Evolutionary conservation across 2,113 vertebrate genomes (phyloP), one percentile per base, ranked within the genome.

Genomic region (Phocoena phocoena): DNA sequence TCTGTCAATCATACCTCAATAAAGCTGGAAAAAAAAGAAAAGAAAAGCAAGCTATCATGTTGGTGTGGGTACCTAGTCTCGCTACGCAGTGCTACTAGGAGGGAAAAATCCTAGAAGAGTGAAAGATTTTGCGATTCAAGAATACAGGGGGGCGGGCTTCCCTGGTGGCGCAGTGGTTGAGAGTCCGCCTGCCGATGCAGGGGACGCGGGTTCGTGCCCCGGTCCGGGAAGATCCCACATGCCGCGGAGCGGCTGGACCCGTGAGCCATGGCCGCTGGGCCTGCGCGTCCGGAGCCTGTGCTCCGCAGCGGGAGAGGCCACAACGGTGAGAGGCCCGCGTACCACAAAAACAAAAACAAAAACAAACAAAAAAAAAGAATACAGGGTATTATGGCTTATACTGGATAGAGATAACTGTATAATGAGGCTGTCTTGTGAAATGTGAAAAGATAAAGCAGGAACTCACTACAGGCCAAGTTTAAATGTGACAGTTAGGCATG

Each of bases 401-500:
- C 1, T 20, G 26, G 55, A 77, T 73, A 77, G 80, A 76, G 67
- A 31, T 47, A 80, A 31, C 53, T 71, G 38, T 33, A 28, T 41
- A 81, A n/a, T 38, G 14, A 84, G 88, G 18, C 20, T 95, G 44
- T 38, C 0, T 1, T 31, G 17, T 41, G 33, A 55, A 65, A 65
- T 47, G 74, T 44, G 33, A 77, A 62, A 87, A 77, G 63, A 38
- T 67, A 91, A 77, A 79, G 76, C 41, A 91, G 65, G 53, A 92
- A 94, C 33, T 63, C 63, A 60, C 23, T 21, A 28, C 8, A 84
- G 71, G 50, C 58, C 7, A 65, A 68, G 31, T 25, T 23, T 47
- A 79, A 85, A 73, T 13, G 2, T 11, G 71, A 97, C 88, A 85
- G 96, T 96, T 96, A 96, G 94, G 83, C 96, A 92, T 73, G 55